Base-by-base conservation (phyloP, 2,797 vertebrate species). In the Melanotaenia trifasciata region DNA sequence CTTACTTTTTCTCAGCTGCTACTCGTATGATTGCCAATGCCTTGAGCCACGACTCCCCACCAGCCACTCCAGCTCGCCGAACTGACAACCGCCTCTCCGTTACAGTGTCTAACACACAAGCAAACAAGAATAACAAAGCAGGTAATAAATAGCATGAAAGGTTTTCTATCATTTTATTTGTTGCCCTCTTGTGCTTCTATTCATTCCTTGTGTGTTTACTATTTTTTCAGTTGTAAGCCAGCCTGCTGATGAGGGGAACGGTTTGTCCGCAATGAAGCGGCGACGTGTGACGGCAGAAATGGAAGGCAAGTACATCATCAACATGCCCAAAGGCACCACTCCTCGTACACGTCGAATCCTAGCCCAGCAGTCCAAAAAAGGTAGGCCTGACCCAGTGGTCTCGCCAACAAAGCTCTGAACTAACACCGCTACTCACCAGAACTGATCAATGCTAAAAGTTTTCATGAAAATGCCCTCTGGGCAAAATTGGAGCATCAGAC, bases 251-350 rank as follows among this genome's bases (percentile, higher is more conserved):
- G 95, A 96, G 63, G 92, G 90, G 60, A 92, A 93, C 26, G 80
- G 79, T 4, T 57, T 90, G 28, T 87, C 95, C 0, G 87, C 91
- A 36, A 89, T 93, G 59, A 99, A 98, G 87, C 94, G 93, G 0
- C 95, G 97, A 10, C 94, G 97, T 0, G 97, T 98, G 67, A 99
- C 97, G 0, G 96, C 96, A 0, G 97, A 99, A 91, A 99, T 98
- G 95, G 97, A 99, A 90, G 97, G 97, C 71, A 99, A 99, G 78
- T 99, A 99, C 91, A 95, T 98, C 80, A 94, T 99, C 91, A 97
- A 95, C 93, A 98, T 99, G 97, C 97, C 97, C 84, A 98, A 98
- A 90, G 97, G 97, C 72, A 97, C 96, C 81, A 99, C 97, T 0
- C 90, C 96, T 16, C 93, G 95, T 56, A 98, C 96, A 64, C 96